These are phyloP conservation scores for Drosophila prolongata DNA, from an alignment of 2,888 invertebrate genomes.

Conservation along the genomic window DNA sequence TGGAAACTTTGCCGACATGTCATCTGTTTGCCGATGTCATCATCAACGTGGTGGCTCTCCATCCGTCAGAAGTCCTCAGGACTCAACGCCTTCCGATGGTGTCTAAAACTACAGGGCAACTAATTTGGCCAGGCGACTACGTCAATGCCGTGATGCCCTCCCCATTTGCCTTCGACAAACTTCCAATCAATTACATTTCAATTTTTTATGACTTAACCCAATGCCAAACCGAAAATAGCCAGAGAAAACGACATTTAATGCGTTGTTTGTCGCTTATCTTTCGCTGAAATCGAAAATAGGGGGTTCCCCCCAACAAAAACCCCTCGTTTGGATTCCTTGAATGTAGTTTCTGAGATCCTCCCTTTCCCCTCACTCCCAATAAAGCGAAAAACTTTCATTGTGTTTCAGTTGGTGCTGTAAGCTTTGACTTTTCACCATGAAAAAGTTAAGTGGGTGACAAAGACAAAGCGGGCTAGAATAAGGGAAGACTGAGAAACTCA, in stretches of 20 bases:
- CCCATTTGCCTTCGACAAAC: slow-evolving; percentile 12
- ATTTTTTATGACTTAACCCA: slow-evolving; percentile 65
- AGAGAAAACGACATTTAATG: slow-evolving; percentile 43
- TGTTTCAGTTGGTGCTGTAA: slow-evolving; percentile 15
- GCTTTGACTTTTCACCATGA: slow-evolving; percentile 14
- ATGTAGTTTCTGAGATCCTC: neutral
- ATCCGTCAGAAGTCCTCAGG: slow-evolving; percentile 32
- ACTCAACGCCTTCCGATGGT: slow-evolving; percentile 48
- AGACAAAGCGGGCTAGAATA: slow-evolving; percentile 13
- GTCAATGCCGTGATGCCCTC: slow-evolving; percentile 51
- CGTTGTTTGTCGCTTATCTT: slow-evolving; percentile 61
- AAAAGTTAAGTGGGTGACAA: slow-evolving; percentile 46
- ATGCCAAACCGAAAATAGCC: slow-evolving; percentile 34
- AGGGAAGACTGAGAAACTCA: neutral
- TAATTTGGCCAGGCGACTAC: slow-evolving; percentile 68
- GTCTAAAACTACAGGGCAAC: slow-evolving; percentile 63
- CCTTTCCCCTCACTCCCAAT: neutral
- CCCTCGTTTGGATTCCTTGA: slow-evolving; percentile 17
- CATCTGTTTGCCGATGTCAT: slow-evolving; percentile 24
- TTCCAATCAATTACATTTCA: slow-evolving; percentile 79
- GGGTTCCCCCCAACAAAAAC: slow-evolving; percentile 7
- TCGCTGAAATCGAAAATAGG: slow-evolving; percentile 47
- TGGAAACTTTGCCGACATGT: slow-evolving; percentile 51
- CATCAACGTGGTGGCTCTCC: slow-evolving; percentile 17
- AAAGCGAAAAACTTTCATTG: slow-evolving; percentile 42